Base-by-base conservation (phyloP, 1,140 invertebrate species). In the Pogonognathellus flavescens region DNA sequence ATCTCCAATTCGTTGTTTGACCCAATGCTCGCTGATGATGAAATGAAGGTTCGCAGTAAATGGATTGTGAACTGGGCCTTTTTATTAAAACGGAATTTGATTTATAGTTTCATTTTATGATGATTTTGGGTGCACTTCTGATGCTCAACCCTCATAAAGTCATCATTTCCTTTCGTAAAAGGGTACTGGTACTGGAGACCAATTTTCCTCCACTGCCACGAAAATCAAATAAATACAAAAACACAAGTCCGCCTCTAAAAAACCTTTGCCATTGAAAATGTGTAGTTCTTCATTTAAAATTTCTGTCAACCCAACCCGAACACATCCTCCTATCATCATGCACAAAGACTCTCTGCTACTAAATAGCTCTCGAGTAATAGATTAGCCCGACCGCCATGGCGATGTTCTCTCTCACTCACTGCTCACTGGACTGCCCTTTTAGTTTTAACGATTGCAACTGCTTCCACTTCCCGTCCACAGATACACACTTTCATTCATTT, bases 61-160 rank as follows among this genome's bases (percentile, higher is more conserved):
- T 87, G 86, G 84, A 57, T 85, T 87, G 86, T 85, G 70, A 87
- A 84, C 60, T 60, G 81, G 13, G 20, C 53, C 22, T 84, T 53
- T 72, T 84, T 72, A 72, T 41, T n/a, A n/a, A 66, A 16, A 83
- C 11, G 2, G 16, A 52, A 80, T 59, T 59, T 86, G 85, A 86
- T 86, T 86, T 86, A 86, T 83, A 16, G 60, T 41, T 76, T 86
- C n/a, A 86, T 83, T 82, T 86, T 83, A 59, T 53, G 76, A 70
- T 85, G 18, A 82, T 82, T 85, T 82, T 53, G 70, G 70, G 70
- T 76, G 70, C 70, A 25, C 70, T 76, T n/a, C 20, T 11, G 18
- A 18, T 60, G 31, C 31, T 41, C 31, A 57, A 8, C 11, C 18
- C 22, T 60, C 60, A 83, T 86, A 41, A 86, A 83, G 85, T 86